Percentiles rank a stretch among this genome's conserved stretches.
Conservation (phyloP, 2,888 invertebrate genomes). For the Drosophila mercatorum region DNA sequence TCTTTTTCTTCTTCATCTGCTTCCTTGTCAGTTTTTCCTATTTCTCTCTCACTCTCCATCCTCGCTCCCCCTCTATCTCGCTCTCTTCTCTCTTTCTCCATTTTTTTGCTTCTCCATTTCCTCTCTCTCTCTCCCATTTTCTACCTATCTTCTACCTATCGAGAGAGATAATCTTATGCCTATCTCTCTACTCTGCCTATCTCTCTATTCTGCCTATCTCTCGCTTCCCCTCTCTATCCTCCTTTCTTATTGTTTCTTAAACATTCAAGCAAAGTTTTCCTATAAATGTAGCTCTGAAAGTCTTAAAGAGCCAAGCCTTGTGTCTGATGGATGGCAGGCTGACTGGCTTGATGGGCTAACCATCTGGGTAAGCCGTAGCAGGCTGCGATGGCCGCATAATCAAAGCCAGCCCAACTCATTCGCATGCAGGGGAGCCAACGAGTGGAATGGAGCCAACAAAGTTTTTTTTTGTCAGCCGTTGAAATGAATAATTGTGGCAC, state of each 20-base stretch:
- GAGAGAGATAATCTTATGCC: too few species aligned
- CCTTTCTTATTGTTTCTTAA: background rate
- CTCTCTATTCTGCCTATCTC: background rate
- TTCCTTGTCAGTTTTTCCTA: too few species aligned
- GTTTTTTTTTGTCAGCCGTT: conserved; percentile 17
- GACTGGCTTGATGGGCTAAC: conserved; percentile 9
- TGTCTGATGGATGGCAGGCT: conserved; percentile 27
- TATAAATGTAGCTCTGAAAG: conserved; percentile 14
- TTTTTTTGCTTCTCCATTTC: too few species aligned
- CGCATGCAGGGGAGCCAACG: conserved; percentile 29
- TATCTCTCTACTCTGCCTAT: background rate
- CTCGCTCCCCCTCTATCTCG: too few species aligned
- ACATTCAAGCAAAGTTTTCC: conserved; percentile 8
- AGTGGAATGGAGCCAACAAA: conserved; percentile 24
- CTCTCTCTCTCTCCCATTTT: too few species aligned
- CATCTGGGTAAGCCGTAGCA: conserved; percentile 20
- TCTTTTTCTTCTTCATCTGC: too few species aligned
- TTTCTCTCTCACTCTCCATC: too few species aligned
- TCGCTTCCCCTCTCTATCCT: background rate
- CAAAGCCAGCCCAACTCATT: conserved; percentile 16
- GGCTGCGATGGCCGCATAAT: conserved; percentile 5
- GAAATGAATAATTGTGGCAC: conserved; percentile 77
- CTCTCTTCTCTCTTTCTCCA: too few species aligned
- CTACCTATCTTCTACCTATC: background rate
- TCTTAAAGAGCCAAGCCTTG: conserved; percentile 2